These are phyloP conservation scores for Notolabrus celidotus DNA, from an alignment of 2,797 vertebrate genomes.

Conservation along the genomic window DNA sequence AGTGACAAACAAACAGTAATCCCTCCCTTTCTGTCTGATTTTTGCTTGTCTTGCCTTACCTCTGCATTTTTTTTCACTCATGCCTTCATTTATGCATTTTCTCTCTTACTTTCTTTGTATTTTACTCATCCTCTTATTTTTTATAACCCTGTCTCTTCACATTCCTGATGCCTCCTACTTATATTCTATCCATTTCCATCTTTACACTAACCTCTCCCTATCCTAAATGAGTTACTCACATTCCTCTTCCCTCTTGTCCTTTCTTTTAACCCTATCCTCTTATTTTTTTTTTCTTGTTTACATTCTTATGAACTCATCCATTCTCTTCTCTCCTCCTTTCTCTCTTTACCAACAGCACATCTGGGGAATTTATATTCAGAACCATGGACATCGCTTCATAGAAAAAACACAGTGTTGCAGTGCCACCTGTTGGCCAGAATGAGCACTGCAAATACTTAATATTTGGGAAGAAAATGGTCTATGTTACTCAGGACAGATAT, in stretches of 20 bases:
- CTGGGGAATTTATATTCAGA: constrained; percentile 71
- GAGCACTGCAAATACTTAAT: background rate
- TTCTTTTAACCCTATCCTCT: constrained; percentile 36
- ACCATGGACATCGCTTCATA: constrained; percentile 56
- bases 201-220: constrained; percentile 12
- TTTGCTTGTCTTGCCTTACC: too few species aligned
- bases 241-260: constrained; percentile 1
- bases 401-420: constrained; percentile 63
- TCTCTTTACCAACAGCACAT: constrained; percentile 60
- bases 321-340: constrained; percentile 42
- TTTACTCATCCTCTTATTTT: too few species aligned
- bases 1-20: too few species aligned
- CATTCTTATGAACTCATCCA: constrained; percentile 54
- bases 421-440: constrained; percentile 74
- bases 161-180: constrained; percentile 6
- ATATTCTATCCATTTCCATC: constrained; percentile 25
- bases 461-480: constrained; percentile 17
- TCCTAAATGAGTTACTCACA: background rate
- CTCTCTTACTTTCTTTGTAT: constrained; percentile 9
- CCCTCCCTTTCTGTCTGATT: too few species aligned
- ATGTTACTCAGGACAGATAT: constrained; percentile 53
- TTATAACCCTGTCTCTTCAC: too few species aligned
- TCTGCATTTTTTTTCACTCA: too few species aligned
- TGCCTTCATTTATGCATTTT: too few species aligned
- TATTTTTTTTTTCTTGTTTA: constrained; percentile 36